Evolutionary conservation across 2,888 invertebrate genomes (phyloP), one percentile per base, ranked within the genome.

Genomic region (Andrena camellia): DNA sequence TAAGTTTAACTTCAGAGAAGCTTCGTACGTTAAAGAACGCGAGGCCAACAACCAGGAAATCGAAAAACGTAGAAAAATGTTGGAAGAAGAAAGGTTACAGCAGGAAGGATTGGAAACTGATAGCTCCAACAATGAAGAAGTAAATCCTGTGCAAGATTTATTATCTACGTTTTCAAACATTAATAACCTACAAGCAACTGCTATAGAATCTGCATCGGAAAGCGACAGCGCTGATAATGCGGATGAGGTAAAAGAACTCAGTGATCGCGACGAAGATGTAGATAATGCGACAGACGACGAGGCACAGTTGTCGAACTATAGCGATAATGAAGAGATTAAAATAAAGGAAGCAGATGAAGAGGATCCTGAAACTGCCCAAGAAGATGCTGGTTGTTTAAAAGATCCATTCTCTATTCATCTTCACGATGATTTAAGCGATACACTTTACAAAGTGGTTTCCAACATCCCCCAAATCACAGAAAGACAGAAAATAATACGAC

Each of bases 341-440:
- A 62, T 84, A 3, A 84, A 87, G 35, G 84, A 85, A 52, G 84
- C 85, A n/a, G 91, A 92, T 10, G 93, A 92, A 80, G 93, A 93
- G 66, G 94, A 94, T 81, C 90, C 90, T 52, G 94, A 94, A 89
- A 92, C 92, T 20, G 91, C 93, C 50, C 92, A 92, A 52, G 94
- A 94, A 84, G 93, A 94, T 85, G 90, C 90, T 20, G 93, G 92
- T 60, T 86, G 92, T 75, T 74, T 92, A 31, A 86, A 91, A 81
- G 97, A 97, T 94, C 96, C 97, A 1, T 97, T 97, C 93, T 94
- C 95, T 0, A 95, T 95, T 90, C 97, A 97, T 94, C 94, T 97
- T 6, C 95, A 95, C 78, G 94, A 96, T 93, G 97, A 97, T 86
- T 94, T 98, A 76, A 95, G 95, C 81, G 95, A 96, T 81, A 95